These are phyloP conservation scores for Bufotes viridis DNA, from an alignment of 2,797 vertebrate species.

Conservation along the genomic window DNA sequence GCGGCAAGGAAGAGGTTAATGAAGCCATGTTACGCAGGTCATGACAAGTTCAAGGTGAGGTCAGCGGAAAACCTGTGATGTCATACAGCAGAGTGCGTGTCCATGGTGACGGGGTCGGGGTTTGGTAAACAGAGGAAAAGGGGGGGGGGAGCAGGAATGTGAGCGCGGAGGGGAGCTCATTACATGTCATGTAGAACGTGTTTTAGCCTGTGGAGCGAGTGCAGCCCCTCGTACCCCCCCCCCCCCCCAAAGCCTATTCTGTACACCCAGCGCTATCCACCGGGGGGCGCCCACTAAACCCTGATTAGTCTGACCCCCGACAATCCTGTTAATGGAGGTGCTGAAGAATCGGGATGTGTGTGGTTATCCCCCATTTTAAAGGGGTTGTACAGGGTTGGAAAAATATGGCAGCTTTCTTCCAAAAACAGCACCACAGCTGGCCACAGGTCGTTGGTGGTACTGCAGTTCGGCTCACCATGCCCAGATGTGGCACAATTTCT, in stretches of 20 bases:
- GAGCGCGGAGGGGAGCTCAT: slow-evolving; percentile 21
- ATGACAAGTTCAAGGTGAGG: slow-evolving; percentile 53
- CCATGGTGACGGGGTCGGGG: slow-evolving; percentile 36
- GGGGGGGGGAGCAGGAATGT: slow-evolving; percentile 48
- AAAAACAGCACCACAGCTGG: neutral
- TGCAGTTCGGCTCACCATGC: neutral
- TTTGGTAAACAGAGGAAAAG: slow-evolving; percentile 51
- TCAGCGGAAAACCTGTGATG: slow-evolving; percentile 57
- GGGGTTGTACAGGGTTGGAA: neutral
- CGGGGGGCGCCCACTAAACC: no score
- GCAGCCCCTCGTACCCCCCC: neutral
- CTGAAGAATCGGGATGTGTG: neutral
- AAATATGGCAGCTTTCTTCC: neutral
- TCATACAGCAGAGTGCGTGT: slow-evolving; percentile 24
- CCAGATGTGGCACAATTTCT: no score
- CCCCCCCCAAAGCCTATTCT: no score
- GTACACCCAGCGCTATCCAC: neutral
- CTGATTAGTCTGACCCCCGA: no score
- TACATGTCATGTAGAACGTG: slow-evolving; percentile 12
- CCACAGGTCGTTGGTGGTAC: neutral
- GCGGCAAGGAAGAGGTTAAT: slow-evolving; percentile 24
- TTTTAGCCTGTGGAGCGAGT: slow-evolving; percentile 1
- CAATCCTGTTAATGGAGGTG: no score
- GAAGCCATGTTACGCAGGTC: slow-evolving; percentile 23
- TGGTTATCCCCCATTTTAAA: neutral